Evolutionary conservation across 1,140 invertebrate species (phyloP), one percentile per base, ranked within the genome.

Genomic region (Meteorus sp.): DNA sequence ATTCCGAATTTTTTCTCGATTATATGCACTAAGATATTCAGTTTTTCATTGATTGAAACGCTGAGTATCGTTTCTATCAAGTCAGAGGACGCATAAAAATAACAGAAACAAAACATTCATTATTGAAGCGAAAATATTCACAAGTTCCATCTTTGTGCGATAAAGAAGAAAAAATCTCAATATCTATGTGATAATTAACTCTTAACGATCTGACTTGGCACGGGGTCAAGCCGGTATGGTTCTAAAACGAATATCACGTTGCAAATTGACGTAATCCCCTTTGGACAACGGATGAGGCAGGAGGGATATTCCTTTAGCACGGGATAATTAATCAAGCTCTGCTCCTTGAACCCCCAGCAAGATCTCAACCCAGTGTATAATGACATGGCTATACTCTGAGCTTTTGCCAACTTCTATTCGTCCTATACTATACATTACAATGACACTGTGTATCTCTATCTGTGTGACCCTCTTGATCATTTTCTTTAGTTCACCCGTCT

Each of bases 171-270:
- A 37, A 48, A 17, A 53, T 47, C n/a, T 29, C 64, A 62, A 60
- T 22, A 62, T 65, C 59, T 44, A 41, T 11, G 23, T 56, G 53
- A 57, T 43, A 57, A 65, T 55, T 59, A 53, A 59, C 54, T 61
- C 53, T 61, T 52, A 93, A 97, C 79, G 93, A 98, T 77, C 85
- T 92, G 20, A 85, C 88, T 68, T 97, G 94, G 95, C 95, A 98
- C 80, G 85, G 92, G 71, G 87, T 97, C 48, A 86, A 85, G 63
- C 85, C 96, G 59, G 86, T 88, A 41, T 84, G 93, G 51, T 87
- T 85, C 60, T 60, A 89, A 93, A 69, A 91, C 89, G 41, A 90
- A 93, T 72, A 84, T 96, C 33, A 90, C 88, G 8, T 83, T 97
- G 64, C 85, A 84, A 69, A 85, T 94, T 65, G 91, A 94, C 81